Evolutionary conservation across 2,888 invertebrate genomes (phyloP), one percentile per base, ranked within the genome.

Genomic region (Lithophane leautieri): DNA sequence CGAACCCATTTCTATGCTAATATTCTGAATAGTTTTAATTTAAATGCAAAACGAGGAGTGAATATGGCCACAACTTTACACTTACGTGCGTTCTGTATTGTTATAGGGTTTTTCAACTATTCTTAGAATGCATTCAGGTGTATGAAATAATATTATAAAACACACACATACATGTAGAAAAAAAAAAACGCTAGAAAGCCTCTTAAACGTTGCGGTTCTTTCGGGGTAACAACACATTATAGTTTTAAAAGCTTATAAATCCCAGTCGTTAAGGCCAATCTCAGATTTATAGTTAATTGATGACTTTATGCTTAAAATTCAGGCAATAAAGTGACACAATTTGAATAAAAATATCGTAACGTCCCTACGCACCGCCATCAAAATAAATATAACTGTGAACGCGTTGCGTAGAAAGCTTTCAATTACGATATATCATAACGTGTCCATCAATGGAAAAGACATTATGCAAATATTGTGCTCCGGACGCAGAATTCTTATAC

Each of bases 1-100:
- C 94, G 93, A 94, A 94, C 91, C 94, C 90, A 93, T 94, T 93
- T 94, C 93, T 94, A 94, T 94, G 94, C 92, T 94, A 94, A 94
- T 94, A 91, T 85, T 86, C 86, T 88, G 91, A 91, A 92, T 93
- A 93, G 93, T 93, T 93, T 92, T 93, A 91, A 92, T 92, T 93
- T 92, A 93, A 92, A 93, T 92, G 92, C 91, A 90, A 94, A 92
- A 91, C 90, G 87, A 90, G 88, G 71, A 88, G 83, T 81, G 81
- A 84, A 85, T 88, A 86, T 85, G 84, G 77, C 70, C 77, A 71
- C 80, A 61, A 80, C 58, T 73, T 68, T 74, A 81, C 73, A 77
- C 70, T 77, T 84, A 80, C 76, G 76, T 79, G 79, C 61, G 73
- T 82, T 72, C 68, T 82, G 79, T 78, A 79, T 81, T 81, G 78